Conservation (phyloP, 1,140 invertebrate species). For the Drosophila mayri region DNA sequence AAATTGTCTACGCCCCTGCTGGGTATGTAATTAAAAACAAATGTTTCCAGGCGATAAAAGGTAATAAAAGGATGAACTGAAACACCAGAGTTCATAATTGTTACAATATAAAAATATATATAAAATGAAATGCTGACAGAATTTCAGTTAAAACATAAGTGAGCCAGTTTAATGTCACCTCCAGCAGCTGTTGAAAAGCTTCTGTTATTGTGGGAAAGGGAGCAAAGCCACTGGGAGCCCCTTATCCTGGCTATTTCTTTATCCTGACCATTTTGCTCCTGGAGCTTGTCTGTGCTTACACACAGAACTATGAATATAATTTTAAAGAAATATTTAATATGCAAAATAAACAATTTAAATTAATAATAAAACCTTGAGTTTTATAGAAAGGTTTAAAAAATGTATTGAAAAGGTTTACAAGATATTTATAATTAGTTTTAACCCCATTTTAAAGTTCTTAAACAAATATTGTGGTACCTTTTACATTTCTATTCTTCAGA, state of each 20-base stretch:
- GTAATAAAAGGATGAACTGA: not conserved
- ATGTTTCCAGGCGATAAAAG: not conserved
- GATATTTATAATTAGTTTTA: too few species aligned
- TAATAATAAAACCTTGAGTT: not conserved
- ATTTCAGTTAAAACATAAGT: not conserved
- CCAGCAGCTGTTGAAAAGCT: not conserved
- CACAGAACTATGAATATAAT: not conserved
- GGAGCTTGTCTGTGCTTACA: not conserved
- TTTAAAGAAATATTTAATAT: not conserved
- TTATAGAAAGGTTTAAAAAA: too few species aligned
- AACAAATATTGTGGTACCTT: not conserved
- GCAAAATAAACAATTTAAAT: not conserved
- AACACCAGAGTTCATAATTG: not conserved
- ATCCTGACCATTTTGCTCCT: not conserved
- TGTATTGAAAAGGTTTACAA: too few species aligned
- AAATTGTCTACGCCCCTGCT: not conserved
- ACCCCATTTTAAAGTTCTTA: not conserved
- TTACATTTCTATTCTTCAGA: not conserved
- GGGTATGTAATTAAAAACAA: constrained; percentile 24
- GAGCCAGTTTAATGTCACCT: not conserved
- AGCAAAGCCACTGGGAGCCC: not conserved
- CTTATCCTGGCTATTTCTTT: not conserved
- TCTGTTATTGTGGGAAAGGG: not conserved
- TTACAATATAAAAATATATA: not conserved
- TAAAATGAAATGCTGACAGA: not conserved